Evolutionary conservation across 2,888 invertebrate species (phyloP), one percentile per base, ranked within the genome.

Genomic region (Phortica okadai): DNA sequence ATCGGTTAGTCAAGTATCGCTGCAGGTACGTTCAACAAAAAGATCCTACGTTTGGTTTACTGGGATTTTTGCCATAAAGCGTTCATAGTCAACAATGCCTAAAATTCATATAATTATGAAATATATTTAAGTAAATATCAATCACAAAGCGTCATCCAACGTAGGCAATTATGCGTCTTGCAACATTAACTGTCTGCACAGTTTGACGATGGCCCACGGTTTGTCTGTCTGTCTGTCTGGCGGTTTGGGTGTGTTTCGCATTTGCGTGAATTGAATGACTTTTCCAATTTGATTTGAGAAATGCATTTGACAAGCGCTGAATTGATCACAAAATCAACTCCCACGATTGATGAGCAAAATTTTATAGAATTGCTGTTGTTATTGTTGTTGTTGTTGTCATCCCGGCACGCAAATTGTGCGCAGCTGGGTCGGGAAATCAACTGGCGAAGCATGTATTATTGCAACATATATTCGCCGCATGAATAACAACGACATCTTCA

Each of bases 401-500:
- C n/a, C 14, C 8, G n/a, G 69, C 69, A 70, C 69, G 69, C 69
- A 70, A 70, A 70, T 56, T 56, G 56, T 44, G 6, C 54, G 56
- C 70, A 72, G 70, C 54, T 72, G 70, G 70, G 59, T 21, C 21
- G 59, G 21, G 50, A 54, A 54, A 54, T 54, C 25, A 69, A 21
- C 50, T 33, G 33, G 50, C 59, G 16, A 69, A 4, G 8, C 44
- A 44, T 25, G 33, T 33, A 33, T 33, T 33, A 33, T 33, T 33
- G 33, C 70, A 69, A 69, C 69, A 70, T 70, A 70, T 70, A 33
- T 33, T 33, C 21, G 50, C 69, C n/a, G 69, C 41, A 16, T 45
- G 69, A n/a, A 84, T 86, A 85, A 83, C 82, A 58, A 73, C 58
- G 59, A 73, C 42, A 44, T 73, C 44, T 44, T 59, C 21, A 16